These are phyloP conservation scores for Falco berigora DNA, from an alignment of 2,797 vertebrate genomes.

Conservation along the genomic window DNA sequence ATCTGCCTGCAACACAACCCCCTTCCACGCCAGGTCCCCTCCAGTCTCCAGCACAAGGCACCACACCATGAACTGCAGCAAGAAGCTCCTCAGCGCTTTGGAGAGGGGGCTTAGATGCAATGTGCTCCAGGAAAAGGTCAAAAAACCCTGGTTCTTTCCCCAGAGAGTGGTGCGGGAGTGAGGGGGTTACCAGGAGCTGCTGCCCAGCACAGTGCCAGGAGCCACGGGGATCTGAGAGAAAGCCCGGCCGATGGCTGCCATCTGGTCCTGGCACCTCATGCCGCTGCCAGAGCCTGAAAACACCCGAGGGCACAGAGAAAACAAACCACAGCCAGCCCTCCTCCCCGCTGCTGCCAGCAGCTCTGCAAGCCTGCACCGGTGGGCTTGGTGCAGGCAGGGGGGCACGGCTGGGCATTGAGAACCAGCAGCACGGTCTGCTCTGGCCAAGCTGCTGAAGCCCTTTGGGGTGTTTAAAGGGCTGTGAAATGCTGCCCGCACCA, in stretches of 20 bases:
- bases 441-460: neutral
- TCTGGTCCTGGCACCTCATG: conserved; percentile 74
- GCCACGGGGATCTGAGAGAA: conserved; percentile 75
- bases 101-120: neutral
- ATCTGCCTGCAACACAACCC: neutral
- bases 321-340: neutral
- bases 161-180: neutral
- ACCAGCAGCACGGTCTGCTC: fast-evolving
- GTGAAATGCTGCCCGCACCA: fast-evolving
- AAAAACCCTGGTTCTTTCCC: fast-evolving
- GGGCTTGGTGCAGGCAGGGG: neutral
- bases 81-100: fast-evolving
- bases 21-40: neutral
- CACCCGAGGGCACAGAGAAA: neutral
- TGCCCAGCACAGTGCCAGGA: conserved; percentile 75
- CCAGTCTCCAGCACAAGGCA: fast-evolving
- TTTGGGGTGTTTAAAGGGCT: neutral
- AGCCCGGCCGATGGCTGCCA: conserved; percentile 81
- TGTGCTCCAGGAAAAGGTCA: neutral
- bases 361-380: fast-evolving
- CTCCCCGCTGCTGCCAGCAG: neutral
- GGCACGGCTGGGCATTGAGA: fast-evolving
- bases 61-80: fast-evolving
- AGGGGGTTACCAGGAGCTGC: conserved; percentile 31
- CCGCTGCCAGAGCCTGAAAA: neutral